These are phyloP conservation scores for Pachyrhynchus sulphureomaculatus DNA, from an alignment of 1,140 invertebrate species.

Conservation along the genomic window DNA sequence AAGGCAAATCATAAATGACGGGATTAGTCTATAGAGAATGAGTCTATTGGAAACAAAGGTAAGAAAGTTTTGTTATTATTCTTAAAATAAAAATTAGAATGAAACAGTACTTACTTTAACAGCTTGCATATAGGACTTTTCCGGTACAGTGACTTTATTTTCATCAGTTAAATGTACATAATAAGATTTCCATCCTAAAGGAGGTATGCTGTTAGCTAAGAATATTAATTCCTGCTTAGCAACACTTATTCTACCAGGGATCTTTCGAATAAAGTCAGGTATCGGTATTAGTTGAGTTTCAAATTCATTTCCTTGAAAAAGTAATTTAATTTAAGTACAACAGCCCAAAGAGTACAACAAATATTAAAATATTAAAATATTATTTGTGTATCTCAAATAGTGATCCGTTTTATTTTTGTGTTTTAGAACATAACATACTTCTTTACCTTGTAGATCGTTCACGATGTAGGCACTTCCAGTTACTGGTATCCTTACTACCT, in stretches of 20 bases:
- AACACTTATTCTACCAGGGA: constrained; percentile 64
- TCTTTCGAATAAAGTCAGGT: constrained; percentile 56
- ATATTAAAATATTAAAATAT: no score
- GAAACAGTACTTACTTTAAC: constrained; percentile 1
- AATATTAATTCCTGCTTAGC: constrained; percentile 69
- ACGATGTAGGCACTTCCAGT: constrained; percentile 61
- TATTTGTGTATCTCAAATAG: no score
- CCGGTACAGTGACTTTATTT: neutral
- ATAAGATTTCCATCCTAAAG: constrained; percentile 66
- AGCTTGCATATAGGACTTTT: neutral
- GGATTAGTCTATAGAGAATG: no score
- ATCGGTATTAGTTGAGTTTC: constrained; percentile 64
- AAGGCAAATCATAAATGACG: no score
- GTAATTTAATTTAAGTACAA: neutral
- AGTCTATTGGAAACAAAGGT: no score
- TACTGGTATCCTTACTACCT: constrained; percentile 73
- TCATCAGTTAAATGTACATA: neutral
- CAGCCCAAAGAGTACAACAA: no score
- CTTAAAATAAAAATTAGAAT: no score
- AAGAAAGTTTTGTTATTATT: no score
- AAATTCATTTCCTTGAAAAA: constrained; percentile 55
- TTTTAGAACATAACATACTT: no score
- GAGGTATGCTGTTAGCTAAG: constrained; percentile 61
- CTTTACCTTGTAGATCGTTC: constrained; percentile 59
- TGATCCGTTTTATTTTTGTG: no score